Evolutionary conservation across 2,113 vertebrate species (phyloP), one percentile per base, ranked within the genome.

Genomic region (Tapirus terrestris): DNA sequence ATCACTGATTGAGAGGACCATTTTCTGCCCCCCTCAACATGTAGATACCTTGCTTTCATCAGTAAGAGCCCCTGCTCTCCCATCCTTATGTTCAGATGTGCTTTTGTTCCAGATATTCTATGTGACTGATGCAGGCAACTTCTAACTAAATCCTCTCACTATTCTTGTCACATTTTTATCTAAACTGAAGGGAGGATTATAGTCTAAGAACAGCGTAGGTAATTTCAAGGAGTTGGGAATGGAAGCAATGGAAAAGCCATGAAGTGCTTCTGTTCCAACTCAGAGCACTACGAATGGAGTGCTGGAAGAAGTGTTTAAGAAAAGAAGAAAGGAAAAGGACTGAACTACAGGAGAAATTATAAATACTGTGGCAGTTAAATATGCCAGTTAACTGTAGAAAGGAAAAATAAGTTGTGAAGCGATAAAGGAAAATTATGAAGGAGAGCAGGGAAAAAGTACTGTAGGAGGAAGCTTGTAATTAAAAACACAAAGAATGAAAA

Each of bases 401-500:
- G 14, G 45, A 90, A 91, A 76, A 39, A 48, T 67, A 81, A 80
- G 8, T 18, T 70, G 43, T 76, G 87, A 81, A 91, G 18, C 76
- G 43, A 88, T 65, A 56, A 89, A 90, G 31, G 58, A 51, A 91
- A 93, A 72, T 39, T 39, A 27, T 70, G 36, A 94, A 91, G 45
- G 20, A n/a, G 58, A 92, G 36, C 63, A 61, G 61, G 70, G 70
- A 70, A 81, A 86, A 73, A 60, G 12, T 13, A 63, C n/a, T 3
- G 0, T 17, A 5, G 45, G 29, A 73, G 48, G 84, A 97, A 91
- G 21, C 61, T 75, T 58, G 11, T n/a, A 91, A 91, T 93, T 87
- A 76, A 92, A 91, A 96, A 27, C 56, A 95, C 82, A 94, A 90
- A 91, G 58, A 92, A 63, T 16, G 36, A 96, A 89, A 87, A 80